Percentiles rank a stretch among this genome's conserved stretches.
These are phyloP conservation scores for Lasioglossum figueresi DNA, from an alignment of 2,888 invertebrate genomes.

Conservation along the genomic window DNA sequence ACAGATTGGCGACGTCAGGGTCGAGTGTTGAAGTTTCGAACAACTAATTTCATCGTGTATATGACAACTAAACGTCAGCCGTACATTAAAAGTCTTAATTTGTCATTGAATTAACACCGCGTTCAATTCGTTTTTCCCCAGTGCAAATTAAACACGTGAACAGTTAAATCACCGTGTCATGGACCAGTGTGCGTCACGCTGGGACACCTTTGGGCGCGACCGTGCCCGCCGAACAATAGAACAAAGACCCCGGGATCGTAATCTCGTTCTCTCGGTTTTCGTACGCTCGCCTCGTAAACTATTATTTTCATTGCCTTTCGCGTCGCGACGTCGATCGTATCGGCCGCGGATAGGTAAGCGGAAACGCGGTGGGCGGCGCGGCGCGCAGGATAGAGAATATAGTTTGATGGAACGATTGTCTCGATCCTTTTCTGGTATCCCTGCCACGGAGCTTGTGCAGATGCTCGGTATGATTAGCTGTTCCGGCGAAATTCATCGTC, in stretches of 20 bases:
- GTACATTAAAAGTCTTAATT: not conserved
- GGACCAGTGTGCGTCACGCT: not conserved
- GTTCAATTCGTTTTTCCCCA: too few relatives aligned
- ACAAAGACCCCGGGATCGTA: slow-evolving; percentile 43
- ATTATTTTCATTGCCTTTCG: slow-evolving; percentile 24
- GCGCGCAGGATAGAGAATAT: not conserved
- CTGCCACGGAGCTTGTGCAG: not conserved
- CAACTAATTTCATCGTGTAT: too few relatives aligned
- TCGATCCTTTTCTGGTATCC: not conserved
- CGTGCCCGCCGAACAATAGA: slow-evolving; percentile 37
- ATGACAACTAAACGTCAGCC: not conserved
- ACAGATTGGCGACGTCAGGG: too few relatives aligned
- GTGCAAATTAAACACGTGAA: not conserved
- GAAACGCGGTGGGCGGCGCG: slow-evolving; percentile 6
- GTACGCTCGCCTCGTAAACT: slow-evolving; percentile 12
- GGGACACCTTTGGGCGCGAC: not conserved
- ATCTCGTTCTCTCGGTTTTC: slow-evolving; percentile 9
- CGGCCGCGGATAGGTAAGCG: not conserved
- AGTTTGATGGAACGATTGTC: slow-evolving; percentile 1
- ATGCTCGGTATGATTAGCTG: not conserved
- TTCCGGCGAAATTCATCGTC: not conserved
- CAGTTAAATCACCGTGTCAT: not conserved
- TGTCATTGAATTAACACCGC: not conserved
- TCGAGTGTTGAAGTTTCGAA: too few relatives aligned
- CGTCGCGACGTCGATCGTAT: not conserved